Percentiles rank a stretch among this genome's conserved stretches.
Evolutionary conservation across 2,888 invertebrate genomes (phyloP).

Genomic region (Cephus pulcher): DNA sequence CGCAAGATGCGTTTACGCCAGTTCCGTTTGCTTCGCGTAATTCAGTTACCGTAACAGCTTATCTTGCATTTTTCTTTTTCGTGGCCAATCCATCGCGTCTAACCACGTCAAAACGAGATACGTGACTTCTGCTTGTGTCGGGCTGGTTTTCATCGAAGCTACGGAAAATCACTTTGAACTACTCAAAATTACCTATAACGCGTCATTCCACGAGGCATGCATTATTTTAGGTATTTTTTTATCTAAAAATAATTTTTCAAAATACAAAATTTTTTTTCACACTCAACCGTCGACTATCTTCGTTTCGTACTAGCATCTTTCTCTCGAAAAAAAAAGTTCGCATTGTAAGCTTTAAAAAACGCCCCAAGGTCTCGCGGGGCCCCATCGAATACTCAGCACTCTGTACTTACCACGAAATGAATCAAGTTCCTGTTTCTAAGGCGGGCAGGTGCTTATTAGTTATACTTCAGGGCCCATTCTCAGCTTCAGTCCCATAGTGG

Average conservation of each 20-base stretch:
- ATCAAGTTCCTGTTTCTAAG: conserved; percentile 62
- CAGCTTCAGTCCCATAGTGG: conserved; percentile 23
- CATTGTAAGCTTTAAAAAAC: conserved; percentile 18
- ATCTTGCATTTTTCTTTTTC: background rate
- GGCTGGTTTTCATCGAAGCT: background rate
- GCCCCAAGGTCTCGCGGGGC: conserved; percentile 51
- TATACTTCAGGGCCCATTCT: conserved; percentile 40
- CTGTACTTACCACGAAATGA: conserved; percentile 66
- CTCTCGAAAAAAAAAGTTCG: background rate
- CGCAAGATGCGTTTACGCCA: background rate
- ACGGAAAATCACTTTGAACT: conserved; percentile 15
- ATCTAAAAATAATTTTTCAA: background rate
- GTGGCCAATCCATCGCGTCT: background rate
- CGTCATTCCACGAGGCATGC: background rate
- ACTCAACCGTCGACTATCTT: too few species aligned
- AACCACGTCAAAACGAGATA: conserved; percentile 2
- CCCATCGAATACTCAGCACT: conserved; percentile 46
- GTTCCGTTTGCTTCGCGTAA: background rate
- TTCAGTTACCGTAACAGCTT: background rate
- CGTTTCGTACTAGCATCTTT: background rate
- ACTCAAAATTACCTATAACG: background rate
- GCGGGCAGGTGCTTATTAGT: conserved; percentile 66
- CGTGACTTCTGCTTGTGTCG: conserved; percentile 1
- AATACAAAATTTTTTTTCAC: background rate
- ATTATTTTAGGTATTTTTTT: background rate